These are phyloP conservation scores for Aplysina aerophoba DNA, from an alignment of 37 sponge, comb jelly and placozoan species.

Conservation along the genomic window DNA sequence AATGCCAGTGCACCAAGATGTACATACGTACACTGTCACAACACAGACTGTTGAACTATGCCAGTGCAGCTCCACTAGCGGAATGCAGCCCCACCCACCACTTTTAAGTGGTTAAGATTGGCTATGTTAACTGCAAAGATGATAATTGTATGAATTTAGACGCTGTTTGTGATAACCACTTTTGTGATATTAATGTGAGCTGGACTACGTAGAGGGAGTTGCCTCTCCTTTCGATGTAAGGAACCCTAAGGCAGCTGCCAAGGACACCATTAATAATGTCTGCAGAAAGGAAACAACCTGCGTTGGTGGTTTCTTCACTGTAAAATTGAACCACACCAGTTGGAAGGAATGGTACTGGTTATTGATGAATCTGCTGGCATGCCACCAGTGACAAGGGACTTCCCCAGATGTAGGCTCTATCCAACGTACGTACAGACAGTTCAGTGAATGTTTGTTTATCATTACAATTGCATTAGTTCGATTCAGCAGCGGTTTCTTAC, in stretches of 20 bases:
- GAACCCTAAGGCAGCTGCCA: constrained; percentile 18
- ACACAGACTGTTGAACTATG: not conserved
- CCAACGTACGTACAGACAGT: too few species aligned
- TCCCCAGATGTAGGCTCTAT: not conserved
- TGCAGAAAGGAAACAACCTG: constrained; percentile 42
- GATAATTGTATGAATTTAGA: not conserved
- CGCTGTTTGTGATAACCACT: not conserved
- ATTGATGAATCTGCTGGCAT: constrained; percentile 33
- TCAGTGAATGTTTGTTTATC: too few species aligned
- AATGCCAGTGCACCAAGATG: not conserved
- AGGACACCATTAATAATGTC: constrained; percentile 56
- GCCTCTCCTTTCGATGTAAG: not conserved
- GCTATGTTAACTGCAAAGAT: not conserved
- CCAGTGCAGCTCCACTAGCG: too few species aligned
- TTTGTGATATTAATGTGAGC: too few species aligned
- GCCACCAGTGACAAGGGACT: not conserved
- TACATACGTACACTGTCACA: not conserved
- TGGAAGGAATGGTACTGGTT: constrained; percentile 44
- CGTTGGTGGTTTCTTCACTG: constrained; percentile 68
- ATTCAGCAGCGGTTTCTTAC: too few species aligned
- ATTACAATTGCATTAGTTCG: too few species aligned
- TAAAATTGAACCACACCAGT: constrained; percentile 42
- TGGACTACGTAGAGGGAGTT: too few species aligned
- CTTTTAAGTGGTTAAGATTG: constrained; percentile 5
- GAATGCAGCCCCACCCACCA: not conserved